Conservation (phyloP, 2,113 vertebrate genomes). For the Haemorhous mexicanus region DNA sequence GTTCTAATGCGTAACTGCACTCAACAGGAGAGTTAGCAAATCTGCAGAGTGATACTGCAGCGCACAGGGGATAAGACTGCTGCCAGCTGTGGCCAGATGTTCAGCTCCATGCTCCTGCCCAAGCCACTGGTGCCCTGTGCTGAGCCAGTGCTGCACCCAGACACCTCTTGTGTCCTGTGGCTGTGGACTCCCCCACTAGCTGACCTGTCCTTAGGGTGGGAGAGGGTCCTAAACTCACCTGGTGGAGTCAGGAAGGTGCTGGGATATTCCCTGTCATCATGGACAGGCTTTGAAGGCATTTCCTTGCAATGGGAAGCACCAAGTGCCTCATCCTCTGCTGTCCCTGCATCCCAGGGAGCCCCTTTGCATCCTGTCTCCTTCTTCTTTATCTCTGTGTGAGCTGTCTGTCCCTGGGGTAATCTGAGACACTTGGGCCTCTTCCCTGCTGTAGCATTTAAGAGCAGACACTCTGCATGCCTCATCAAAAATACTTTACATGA, state of each 20-base stretch:
- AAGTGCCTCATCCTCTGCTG: neutral
- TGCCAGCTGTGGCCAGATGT: neutral
- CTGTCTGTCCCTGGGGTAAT: neutral
- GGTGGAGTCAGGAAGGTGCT: neutral
- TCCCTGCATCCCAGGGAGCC: neutral
- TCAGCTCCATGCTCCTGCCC: neutral
- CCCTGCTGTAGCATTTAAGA: neutral
- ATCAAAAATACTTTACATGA: neutral
- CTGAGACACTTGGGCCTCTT: neutral
- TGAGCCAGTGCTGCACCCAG: neutral
- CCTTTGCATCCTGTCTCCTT: neutral
- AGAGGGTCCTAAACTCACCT: neutral
- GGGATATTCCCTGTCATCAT: neutral
- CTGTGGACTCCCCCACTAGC: neutral
- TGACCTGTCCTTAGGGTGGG: neutral
- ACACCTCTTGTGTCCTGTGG: neutral
- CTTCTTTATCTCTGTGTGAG: neutral
- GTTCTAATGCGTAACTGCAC: slow-evolving; percentile 42
- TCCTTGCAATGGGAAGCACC: neutral
- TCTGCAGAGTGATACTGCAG: slow-evolving; percentile 32
- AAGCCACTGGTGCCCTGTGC: neutral
- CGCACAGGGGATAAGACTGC: neutral
- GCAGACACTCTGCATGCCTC: neutral
- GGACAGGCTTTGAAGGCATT: neutral
- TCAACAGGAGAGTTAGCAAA: slow-evolving; percentile 53